These are phyloP conservation scores for Monoplex corrugatus DNA, from an alignment of 2,888 invertebrate genomes.

Conservation along the genomic window DNA sequence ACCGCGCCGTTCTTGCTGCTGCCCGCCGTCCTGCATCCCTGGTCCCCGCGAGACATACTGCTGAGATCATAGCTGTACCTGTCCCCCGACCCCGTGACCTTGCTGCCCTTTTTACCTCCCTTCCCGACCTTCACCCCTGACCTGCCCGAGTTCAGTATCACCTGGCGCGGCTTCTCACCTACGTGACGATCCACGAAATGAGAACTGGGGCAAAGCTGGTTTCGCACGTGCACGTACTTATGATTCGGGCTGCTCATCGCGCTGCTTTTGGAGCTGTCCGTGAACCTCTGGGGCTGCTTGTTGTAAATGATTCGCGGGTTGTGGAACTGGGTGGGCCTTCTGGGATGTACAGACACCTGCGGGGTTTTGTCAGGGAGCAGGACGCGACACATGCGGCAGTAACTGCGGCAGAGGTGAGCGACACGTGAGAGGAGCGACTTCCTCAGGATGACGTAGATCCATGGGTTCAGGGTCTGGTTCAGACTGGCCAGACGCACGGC, in stretches of 20 bases:
- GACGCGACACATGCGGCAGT: constrained; percentile 36
- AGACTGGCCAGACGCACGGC: constrained; percentile 79
- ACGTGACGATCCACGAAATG: constrained; percentile 53
- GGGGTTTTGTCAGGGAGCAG: not conserved
- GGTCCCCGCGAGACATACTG: too few species aligned
- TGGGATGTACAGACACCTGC: not conserved
- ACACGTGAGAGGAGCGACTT: constrained; percentile 71
- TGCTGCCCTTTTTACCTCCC: too few species aligned
- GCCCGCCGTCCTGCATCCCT: too few species aligned
- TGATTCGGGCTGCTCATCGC: not conserved
- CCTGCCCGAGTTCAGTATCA: too few species aligned
- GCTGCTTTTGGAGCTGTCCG: not conserved
- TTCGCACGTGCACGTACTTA: constrained; percentile 60
- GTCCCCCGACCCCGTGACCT: too few species aligned
- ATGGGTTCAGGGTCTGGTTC: constrained; percentile 82
- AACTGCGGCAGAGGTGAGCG: constrained; percentile 34
- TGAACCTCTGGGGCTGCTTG: not conserved
- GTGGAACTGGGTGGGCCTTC: constrained; percentile 3
- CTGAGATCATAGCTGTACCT: too few species aligned
- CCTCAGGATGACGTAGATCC: constrained; percentile 81
- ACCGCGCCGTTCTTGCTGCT: constrained; percentile 33
- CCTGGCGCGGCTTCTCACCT: not conserved
- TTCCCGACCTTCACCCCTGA: too few species aligned
- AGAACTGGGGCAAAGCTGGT: constrained; percentile 59
- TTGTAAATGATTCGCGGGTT: not conserved